Base-by-base conservation (phyloP, 2,888 invertebrate genomes). In the Autographa gamma region DNA sequence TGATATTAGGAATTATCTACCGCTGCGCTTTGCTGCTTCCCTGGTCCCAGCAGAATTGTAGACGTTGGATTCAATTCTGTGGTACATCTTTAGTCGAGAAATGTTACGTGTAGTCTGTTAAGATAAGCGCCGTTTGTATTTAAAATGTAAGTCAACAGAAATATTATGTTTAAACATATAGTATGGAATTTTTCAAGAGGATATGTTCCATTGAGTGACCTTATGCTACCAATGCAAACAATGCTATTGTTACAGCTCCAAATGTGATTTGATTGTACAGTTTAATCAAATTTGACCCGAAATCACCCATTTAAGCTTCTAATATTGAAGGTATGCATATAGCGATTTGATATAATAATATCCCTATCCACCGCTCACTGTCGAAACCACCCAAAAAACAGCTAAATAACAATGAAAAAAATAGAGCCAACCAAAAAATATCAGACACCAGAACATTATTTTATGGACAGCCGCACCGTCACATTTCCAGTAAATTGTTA, bases 1-100 rank as follows among this genome's bases (percentile, higher is more conserved):
- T 84, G 89, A 90, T 89, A 90, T 87, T 77, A 85, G 81, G 79
- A 84, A 81, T 86, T 85, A 88, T 86, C 86, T 80, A 71, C 63
- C 77, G 66, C 66, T 83, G 82, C 87, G 85, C 71, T 80, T 72
- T 72, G 73, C 74, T 78, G 73, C 61, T 14, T 65, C 65, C 68
- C 62, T 63, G 64, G 72, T 71, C 75, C 69, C 67, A 58, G 38
- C 34, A 63, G 71, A 75, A 63, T 71, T 38, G 41, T 64, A 72
- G 74, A 72, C 66, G 66, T 59, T 66, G 60, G 72, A 80, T 80
- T 72, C 19, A 80, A 80, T 71, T 79, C 67, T 59, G 65, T 63
- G 31, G 70, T 76, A 66, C 19, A 66, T 71, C 18, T 59, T 38
- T 43, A 43, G 61, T 38, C 64, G 68, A 38, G 52, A 38, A 38